These are phyloP conservation scores for Pycnomerus fuliginosus DNA, from an alignment of 2,888 invertebrate species.

Conservation along the genomic window DNA sequence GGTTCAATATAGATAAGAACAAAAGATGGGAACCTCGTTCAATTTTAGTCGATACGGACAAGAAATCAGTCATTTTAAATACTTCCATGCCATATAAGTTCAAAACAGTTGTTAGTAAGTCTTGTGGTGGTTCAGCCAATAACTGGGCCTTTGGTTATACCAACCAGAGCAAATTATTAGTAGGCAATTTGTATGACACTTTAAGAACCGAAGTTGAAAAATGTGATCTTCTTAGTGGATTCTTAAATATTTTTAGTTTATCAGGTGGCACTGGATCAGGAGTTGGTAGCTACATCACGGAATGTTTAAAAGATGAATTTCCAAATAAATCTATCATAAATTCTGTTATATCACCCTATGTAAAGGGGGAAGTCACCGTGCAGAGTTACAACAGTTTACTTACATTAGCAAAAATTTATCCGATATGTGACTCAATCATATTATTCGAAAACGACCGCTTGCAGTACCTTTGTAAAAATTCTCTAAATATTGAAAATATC, in stretches of 20 bases:
- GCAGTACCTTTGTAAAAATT: constrained; percentile 49
- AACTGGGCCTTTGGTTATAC: constrained; percentile 59
- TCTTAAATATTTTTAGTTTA: constrained; percentile 54
- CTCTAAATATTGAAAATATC: constrained; percentile 34
- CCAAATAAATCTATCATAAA: constrained; percentile 52
- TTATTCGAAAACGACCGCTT: constrained; percentile 56
- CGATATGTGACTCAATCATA: constrained; percentile 49
- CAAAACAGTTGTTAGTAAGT: constrained; percentile 49
- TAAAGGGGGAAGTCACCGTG: constrained; percentile 55
- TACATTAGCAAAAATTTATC: constrained; percentile 53
- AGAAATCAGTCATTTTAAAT: constrained; percentile 37
- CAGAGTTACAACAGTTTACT: constrained; percentile 58
- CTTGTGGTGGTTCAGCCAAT: constrained; percentile 55
- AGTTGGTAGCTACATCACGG: constrained; percentile 53
- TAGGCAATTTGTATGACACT: constrained; percentile 46
- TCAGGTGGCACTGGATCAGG: constrained; percentile 60
- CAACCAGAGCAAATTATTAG: constrained; percentile 48
- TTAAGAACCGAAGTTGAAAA: constrained; percentile 52
- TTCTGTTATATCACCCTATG: constrained; percentile 53
- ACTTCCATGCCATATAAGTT: constrained; percentile 48
- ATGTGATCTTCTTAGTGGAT: constrained; percentile 50
- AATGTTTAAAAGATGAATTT: constrained; percentile 51
- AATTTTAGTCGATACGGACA: constrained; percentile 21
- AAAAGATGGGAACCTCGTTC: constrained; percentile 48
- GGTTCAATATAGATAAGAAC: constrained; percentile 51